A percentile compares a stretch with the other conserved stretches of the same genome.
Evolutionary conservation across 2,888 invertebrate genomes (phyloP).

Genomic region (Cantharis lateralis): DNA sequence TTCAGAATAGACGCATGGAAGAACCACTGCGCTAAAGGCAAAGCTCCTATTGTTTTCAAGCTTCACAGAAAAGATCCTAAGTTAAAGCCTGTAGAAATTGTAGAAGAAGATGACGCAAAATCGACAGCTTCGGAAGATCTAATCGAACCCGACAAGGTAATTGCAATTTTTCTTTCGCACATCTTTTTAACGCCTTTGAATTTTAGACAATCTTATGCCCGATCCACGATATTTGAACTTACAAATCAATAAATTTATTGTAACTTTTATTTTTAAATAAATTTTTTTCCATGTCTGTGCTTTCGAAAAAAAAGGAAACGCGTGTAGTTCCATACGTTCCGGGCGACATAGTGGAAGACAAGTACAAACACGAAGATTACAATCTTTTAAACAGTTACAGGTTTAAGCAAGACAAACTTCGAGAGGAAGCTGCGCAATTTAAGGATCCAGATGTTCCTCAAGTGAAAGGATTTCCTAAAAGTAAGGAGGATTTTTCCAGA

Average conservation of each 20-base stretch:
- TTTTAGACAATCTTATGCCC: slow-evolving; percentile 42
- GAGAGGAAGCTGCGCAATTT: slow-evolving; percentile 15
- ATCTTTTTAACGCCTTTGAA: slow-evolving; percentile 24
- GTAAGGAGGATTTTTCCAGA: slow-evolving; percentile 42
- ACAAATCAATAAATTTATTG: background rate
- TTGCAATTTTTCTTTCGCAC: slow-evolving; percentile 9
- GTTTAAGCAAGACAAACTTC: slow-evolving; percentile 30
- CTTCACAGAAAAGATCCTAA: background rate
- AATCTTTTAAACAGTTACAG: slow-evolving; percentile 48
- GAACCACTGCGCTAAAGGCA: slow-evolving; percentile 26
- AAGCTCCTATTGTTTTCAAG: background rate
- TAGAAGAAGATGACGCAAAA: slow-evolving; percentile 17
- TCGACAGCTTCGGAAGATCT: background rate
- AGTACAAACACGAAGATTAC: slow-evolving; percentile 59
- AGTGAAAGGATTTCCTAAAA: slow-evolving; percentile 43
- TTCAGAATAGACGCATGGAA: slow-evolving; percentile 36
- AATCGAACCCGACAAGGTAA: slow-evolving; percentile 6
- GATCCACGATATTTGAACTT: slow-evolving; percentile 34
- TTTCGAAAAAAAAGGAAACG: slow-evolving; percentile 14
- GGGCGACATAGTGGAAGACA: slow-evolving; percentile 61
- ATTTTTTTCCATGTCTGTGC: slow-evolving; percentile 22
- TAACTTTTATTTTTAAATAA: slow-evolving; percentile 5
- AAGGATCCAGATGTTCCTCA: background rate
- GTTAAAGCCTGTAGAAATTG: slow-evolving; percentile 9
- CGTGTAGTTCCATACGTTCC: slow-evolving; percentile 56